Evolutionary conservation across 2,888 invertebrate species (phyloP).

Genomic region (Syrphus vitripennis): DNA sequence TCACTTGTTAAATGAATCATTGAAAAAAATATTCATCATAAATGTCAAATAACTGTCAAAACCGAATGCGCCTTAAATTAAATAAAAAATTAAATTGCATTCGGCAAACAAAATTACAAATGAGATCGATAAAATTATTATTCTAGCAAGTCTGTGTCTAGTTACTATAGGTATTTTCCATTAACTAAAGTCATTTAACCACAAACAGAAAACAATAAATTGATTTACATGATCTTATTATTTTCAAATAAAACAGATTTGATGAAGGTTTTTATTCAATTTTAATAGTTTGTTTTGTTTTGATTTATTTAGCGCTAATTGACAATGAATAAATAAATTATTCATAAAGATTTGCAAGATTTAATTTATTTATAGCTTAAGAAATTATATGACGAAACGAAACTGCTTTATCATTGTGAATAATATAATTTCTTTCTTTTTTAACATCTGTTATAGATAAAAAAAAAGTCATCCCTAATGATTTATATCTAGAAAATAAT

Average conservation of each 20-base stretch:
- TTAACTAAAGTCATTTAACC: not conserved
- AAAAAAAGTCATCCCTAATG: not conserved
- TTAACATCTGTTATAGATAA: not conserved
- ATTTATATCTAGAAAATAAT: not conserved
- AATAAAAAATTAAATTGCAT: too few species aligned
- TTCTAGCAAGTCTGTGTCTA: too few species aligned
- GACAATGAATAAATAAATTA: conserved; percentile 5
- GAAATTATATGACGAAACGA: not conserved
- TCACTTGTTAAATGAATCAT: too few species aligned
- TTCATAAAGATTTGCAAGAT: not conserved
- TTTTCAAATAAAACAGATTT: not conserved
- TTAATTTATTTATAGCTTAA: not conserved
- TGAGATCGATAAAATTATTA: not conserved
- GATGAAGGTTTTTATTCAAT: not conserved
- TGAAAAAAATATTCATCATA: too few species aligned
- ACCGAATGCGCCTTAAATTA: too few species aligned
- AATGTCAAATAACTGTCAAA: too few species aligned
- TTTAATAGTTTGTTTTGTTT: not conserved
- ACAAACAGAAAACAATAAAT: not conserved
- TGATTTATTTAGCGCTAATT: not conserved
- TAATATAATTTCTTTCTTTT: not conserved
- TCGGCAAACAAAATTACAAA: not conserved
- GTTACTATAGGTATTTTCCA: not conserved
- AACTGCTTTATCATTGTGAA: not conserved
- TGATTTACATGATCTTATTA: not conserved